Conservation (phyloP, 2,113 vertebrate genomes). For the Carassius gibelio region DNA sequence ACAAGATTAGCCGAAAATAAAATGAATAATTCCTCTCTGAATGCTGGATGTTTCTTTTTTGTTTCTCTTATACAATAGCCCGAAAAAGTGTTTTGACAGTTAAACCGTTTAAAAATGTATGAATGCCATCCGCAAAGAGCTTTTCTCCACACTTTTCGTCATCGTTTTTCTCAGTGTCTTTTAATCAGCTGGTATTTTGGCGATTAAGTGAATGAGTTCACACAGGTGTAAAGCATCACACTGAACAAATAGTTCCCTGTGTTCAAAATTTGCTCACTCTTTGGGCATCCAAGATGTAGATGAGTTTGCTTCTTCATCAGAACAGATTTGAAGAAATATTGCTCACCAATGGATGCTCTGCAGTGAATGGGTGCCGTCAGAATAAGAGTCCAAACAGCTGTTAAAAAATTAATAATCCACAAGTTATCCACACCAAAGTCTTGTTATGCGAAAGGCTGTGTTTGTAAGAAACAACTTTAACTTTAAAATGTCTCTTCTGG, state of each 20-base stretch:
- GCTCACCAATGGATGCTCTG: not conserved
- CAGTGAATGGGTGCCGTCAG: not conserved
- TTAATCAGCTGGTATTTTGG: not conserved
- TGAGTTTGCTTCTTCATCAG: not conserved
- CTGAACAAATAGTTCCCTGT: not conserved
- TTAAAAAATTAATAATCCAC: not conserved
- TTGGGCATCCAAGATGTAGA: not conserved
- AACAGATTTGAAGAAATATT: not conserved
- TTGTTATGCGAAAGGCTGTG: no score
- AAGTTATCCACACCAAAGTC: not conserved
- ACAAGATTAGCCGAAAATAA: constrained; percentile 11
- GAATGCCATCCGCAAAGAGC: not conserved
- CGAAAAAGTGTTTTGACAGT: not conserved
- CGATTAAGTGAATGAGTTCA: not conserved
- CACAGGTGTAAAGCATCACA: not conserved
- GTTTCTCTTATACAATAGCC: not conserved
- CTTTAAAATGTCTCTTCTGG: not conserved
- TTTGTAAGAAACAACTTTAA: no score
- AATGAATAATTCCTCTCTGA: constrained; percentile 10
- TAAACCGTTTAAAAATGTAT: not conserved
- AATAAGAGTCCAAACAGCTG: not conserved
- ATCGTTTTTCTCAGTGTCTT: not conserved
- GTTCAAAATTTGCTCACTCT: not conserved
- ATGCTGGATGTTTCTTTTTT: not conserved
- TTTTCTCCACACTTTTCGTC: not conserved